A percentile compares a stretch with the other conserved stretches of the same genome.
phyloP scores from a whole-genome alignment of 2,888 invertebrate genomes.

The Agrenia bidenticulata region DNA sequence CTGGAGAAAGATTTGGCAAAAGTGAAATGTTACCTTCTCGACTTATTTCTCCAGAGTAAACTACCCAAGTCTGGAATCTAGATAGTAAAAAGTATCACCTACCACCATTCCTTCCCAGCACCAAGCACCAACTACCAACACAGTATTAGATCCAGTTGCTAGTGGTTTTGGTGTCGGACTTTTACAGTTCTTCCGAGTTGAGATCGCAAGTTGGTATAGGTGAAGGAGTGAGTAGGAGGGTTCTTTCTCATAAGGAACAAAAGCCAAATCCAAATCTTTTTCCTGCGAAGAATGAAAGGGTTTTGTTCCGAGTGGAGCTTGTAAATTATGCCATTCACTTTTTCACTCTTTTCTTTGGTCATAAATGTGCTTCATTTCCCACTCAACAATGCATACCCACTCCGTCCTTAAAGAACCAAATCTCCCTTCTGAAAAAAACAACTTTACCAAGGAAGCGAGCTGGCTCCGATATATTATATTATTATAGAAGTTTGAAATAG shows the following conservation, averaged over 20 bases:
- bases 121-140: too few species aligned
- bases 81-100: background rate
- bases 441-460: too few species aligned
- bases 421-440: too few species aligned
- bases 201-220: too few species aligned
- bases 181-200: too few species aligned
- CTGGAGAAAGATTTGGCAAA: slow-evolving; percentile 15
- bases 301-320: slow-evolving; percentile 23
- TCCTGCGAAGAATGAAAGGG: background rate
- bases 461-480: too few species aligned
- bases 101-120: too few species aligned
- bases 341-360: slow-evolving; percentile 35
- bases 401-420: background rate
- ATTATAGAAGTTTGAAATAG: too few species aligned
- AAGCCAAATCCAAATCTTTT: slow-evolving; percentile 16
- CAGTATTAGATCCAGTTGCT: too few species aligned
- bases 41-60: slow-evolving; percentile 9
- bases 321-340: slow-evolving; percentile 37
- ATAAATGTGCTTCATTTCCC: slow-evolving; percentile 24
- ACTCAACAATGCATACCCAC: slow-evolving; percentile 21
- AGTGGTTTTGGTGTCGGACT: too few species aligned
- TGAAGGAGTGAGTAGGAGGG: too few species aligned
- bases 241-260: slow-evolving; percentile 10
- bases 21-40: slow-evolving; percentile 31
- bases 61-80: background rate